Conservation (phyloP, 2,888 invertebrate species). For the Agriopis marginaria region DNA sequence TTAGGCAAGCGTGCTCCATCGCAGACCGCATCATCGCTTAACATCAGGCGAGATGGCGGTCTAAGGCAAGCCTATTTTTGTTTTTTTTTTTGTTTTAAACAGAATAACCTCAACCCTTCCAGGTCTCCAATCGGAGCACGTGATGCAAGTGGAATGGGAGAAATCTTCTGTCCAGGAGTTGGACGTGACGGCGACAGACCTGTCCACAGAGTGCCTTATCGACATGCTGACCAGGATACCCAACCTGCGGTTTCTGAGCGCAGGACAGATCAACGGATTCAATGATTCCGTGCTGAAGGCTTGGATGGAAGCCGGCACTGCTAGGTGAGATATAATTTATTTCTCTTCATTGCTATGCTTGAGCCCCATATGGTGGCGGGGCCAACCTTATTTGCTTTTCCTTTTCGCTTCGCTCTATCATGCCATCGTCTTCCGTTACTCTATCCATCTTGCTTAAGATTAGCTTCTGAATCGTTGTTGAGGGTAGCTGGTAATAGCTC, state of each 20-base stretch:
- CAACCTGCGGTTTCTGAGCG: constrained; percentile 94
- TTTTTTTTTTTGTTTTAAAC: no score
- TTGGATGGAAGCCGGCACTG: constrained; percentile 95
- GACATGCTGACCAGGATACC: constrained; percentile 96
- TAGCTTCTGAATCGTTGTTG: no score
- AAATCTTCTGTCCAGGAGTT: constrained; percentile 97
- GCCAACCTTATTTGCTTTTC: neutral
- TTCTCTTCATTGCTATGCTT: no score
- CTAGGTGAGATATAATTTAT: constrained; percentile 72
- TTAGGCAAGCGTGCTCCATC: no score
- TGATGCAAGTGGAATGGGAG: constrained; percentile 99
- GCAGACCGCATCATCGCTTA: no score
- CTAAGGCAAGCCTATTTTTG: no score
- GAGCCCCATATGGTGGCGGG: no score
- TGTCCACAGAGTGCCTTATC: constrained; percentile 96
- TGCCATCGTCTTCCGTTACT: neutral
- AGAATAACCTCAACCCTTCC: constrained; percentile 38
- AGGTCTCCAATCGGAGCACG: constrained; percentile 96
- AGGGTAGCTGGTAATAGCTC: no score
- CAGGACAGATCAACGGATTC: constrained; percentile 99
- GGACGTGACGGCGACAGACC: constrained; percentile 98
- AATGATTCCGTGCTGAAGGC: constrained; percentile 97
- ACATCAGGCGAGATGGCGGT: no score
- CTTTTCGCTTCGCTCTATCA: neutral
- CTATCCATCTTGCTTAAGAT: no score